These are phyloP conservation scores for Eupithecia inturbata DNA, from an alignment of 2,888 invertebrate genomes.

Conservation along the genomic window DNA sequence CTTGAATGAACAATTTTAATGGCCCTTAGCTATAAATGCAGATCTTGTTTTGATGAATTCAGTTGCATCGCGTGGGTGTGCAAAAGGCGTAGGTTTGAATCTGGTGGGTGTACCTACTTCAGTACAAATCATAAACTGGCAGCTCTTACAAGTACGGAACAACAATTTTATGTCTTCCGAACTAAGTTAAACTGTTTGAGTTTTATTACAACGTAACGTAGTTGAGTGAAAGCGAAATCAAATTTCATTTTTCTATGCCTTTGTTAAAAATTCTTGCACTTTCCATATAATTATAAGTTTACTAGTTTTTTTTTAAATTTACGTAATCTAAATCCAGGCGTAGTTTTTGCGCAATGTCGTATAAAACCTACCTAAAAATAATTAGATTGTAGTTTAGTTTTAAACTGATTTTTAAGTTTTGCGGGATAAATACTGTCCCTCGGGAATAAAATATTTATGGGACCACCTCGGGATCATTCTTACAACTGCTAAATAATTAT, in stretches of 20 bases:
- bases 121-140: background rate
- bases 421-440: no score
- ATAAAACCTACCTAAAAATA: no score
- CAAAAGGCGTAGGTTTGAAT: slow-evolving; percentile 5
- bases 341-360: no score
- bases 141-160: background rate
- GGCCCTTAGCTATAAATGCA: background rate
- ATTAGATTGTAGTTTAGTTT: no score
- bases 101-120: slow-evolving; percentile 10
- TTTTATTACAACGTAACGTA: slow-evolving; percentile 1
- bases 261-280: background rate
- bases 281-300: background rate
- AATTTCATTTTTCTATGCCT: background rate
- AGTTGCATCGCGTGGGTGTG: slow-evolving; percentile 4
- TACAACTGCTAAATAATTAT: no score
- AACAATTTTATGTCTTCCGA: slow-evolving; percentile 5
- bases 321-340: no score
- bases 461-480: no score
- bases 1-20: background rate
- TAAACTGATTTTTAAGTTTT: no score
- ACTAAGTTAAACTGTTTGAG: slow-evolving; percentile 11
- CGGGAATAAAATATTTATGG: no score
- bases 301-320: no score
- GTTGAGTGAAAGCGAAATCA: background rate
- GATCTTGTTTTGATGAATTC: background rate